Conservation (phyloP, 64 coral and sea anemone species). For the Acropora yongei region DNA sequence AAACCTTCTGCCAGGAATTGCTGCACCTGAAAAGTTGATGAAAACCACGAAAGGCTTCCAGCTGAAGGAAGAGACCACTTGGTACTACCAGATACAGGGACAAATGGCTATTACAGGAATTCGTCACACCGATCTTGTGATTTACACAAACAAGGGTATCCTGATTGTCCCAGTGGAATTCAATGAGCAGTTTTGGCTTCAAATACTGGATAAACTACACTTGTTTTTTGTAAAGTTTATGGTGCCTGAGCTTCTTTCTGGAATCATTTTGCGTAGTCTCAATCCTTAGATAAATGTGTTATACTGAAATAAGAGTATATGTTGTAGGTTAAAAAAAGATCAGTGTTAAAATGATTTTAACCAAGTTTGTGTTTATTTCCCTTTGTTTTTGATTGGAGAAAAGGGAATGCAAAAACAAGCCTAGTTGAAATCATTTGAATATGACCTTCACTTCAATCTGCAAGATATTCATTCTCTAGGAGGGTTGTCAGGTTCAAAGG, state of each 20-base stretch:
- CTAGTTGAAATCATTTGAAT: conserved; percentile 20
- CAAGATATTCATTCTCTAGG: conserved; percentile 9
- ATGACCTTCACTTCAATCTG: neutral
- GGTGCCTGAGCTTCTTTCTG: conserved; percentile 71
- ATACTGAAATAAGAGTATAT: neutral
- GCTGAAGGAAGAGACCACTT: conserved; percentile 58
- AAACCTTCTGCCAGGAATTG: conserved; percentile 60
- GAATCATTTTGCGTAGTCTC: conserved; percentile 49
- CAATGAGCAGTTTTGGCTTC: conserved; percentile 58
- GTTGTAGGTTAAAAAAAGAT: neutral
- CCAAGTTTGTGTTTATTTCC: neutral
- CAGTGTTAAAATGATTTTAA: conserved; percentile 15
- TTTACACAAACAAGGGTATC: conserved; percentile 71
- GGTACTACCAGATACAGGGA: conserved; percentile 61
- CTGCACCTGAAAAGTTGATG: conserved; percentile 38
- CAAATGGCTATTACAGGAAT: conserved; percentile 44
- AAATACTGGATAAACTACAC: conserved; percentile 41
- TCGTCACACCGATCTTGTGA: conserved; percentile 38
- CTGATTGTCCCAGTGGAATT: conserved; percentile 59
- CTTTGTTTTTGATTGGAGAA: conserved; percentile 4
- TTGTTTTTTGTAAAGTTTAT: conserved; percentile 56
- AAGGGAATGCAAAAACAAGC: conserved; percentile 17
- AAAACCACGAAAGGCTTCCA: conserved; percentile 38
- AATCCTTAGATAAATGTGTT: conserved; percentile 56
- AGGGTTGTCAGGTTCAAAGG: conserved; percentile 15